Base-by-base conservation (phyloP, 2,888 invertebrate genomes). In the Tillus elongatus region DNA sequence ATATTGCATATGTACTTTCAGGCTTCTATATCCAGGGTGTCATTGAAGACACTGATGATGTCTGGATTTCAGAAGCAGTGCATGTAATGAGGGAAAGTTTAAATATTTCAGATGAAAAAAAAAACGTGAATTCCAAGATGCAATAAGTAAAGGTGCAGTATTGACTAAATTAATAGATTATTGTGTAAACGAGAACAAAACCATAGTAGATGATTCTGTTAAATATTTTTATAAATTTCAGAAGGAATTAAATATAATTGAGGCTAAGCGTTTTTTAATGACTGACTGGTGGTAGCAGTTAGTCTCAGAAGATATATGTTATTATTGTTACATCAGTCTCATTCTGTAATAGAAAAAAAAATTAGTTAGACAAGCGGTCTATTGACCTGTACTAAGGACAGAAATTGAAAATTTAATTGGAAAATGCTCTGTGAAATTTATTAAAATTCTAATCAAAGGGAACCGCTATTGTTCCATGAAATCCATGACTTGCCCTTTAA, bases 231-330 rank as follows among this genome's bases (percentile, higher is more conserved):
- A n/a, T n/a, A n/a, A n/a, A n/a, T n/a, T n/a, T n/a, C n/a, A n/a
- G n/a, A n/a, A n/a, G n/a, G n/a, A n/a, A n/a, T n/a, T n/a, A n/a
- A n/a, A n/a, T 37, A 28, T 49, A n/a, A 46, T 49, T 34, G 36
- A 52, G 19, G 30, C 16, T 33, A 54, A 34, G 19, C 49, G 28
- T 54, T 47, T 37, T 44, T 43, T 4, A 37, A 39, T 29, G 38
- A 50, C 16, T 37, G 42, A 38, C 30, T 52, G 26, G 28, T 53
- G n/a, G 37, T 51, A 15, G 50, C 51, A 11, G 4, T 12, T 32
- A 36, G 10, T 3, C 13, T 36, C 4, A 31, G 41, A 14, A 15
- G 19, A 11, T 13, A 33, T 10, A 35, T 37, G 10, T 30, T 34
- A 29, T 6, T 30, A 6, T 11, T 33, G 13, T 16, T 39, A 10